phyloP scores from a whole-genome alignment of 1,140 invertebrate genomes.

The Drosophila busckii region DNA sequence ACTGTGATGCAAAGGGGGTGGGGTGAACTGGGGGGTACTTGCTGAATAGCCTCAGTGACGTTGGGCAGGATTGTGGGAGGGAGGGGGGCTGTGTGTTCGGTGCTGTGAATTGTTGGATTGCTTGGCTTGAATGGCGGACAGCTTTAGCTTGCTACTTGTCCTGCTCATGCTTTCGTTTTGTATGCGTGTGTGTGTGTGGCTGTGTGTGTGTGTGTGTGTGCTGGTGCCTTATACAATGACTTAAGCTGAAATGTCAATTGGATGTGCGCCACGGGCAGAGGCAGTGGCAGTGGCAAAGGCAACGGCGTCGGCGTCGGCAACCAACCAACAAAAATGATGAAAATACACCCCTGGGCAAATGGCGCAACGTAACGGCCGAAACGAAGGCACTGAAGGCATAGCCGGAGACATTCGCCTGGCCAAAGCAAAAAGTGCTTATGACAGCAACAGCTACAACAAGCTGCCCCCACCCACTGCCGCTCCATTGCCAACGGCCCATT shows the following conservation, averaged over 20 bases:
- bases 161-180: slow-evolving; percentile 41
- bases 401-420: slow-evolving; percentile 26
- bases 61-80: neutral
- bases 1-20: slow-evolving; percentile 15
- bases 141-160: slow-evolving; percentile 53
- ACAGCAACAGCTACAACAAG: slow-evolving; percentile 41
- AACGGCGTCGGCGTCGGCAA: too few relatives aligned
- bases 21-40: slow-evolving; percentile 4
- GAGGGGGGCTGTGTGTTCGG: too few relatives aligned
- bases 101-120: neutral
- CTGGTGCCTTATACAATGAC: slow-evolving; percentile 66
- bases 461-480: neutral
- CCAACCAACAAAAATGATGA: slow-evolving; percentile 66
- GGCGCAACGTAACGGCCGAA: slow-evolving; percentile 47
- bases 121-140: slow-evolving; percentile 57
- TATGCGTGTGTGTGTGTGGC: slow-evolving; percentile 4
- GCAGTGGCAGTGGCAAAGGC: slow-evolving; percentile 10
- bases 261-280: slow-evolving; percentile 47
- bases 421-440: slow-evolving; percentile 67
- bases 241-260: slow-evolving; percentile 76
- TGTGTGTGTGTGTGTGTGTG: slow-evolving; percentile 14
- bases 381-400: slow-evolving; percentile 8
- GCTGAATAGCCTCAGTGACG: slow-evolving; percentile 9
- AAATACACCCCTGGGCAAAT: slow-evolving; percentile 68
- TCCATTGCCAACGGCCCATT: neutral